These are phyloP conservation scores for Schizothorax lantsangensis DNA, from an alignment of 2,797 vertebrate genomes.

Conservation along the genomic window DNA sequence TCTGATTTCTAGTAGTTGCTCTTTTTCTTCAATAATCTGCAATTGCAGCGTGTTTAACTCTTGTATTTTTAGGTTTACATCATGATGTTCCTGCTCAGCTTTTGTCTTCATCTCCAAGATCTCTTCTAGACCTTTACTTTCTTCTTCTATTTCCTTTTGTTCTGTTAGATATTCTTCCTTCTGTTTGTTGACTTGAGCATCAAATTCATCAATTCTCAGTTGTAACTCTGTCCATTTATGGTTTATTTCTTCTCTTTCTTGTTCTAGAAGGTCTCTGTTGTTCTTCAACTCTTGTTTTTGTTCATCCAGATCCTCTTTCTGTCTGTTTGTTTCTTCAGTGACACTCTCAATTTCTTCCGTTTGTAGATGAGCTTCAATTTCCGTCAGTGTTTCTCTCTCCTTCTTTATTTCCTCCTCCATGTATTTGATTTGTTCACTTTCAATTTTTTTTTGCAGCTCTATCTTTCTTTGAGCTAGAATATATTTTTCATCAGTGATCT, in stretches of 20 bases:
- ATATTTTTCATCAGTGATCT: neutral
- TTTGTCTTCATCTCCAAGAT: neutral
- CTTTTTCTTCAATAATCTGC: neutral
- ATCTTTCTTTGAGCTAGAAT: neutral
- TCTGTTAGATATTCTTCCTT: neutral
- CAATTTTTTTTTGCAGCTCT: neutral
- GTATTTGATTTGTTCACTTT: neutral
- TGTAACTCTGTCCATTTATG: neutral
- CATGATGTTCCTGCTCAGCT: neutral
- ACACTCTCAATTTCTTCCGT: neutral
- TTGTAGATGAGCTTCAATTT: neutral
- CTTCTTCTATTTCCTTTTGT: neutral
- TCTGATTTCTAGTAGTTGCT: constrained; percentile 12
- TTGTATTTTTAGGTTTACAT: neutral
- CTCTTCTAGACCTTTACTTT: neutral
- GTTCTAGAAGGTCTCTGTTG: neutral
- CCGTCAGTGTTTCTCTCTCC: neutral
- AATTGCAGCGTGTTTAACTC: neutral
- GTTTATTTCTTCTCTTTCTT: neutral
- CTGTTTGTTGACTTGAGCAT: neutral
- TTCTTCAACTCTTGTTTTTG: neutral
- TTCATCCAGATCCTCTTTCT: neutral
- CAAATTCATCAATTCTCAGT: neutral
- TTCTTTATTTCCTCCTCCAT: neutral
- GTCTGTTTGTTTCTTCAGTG: constrained; percentile 15